Evolutionary conservation across 2,888 invertebrate species (phyloP), one percentile per base, ranked within the genome.

Genomic region (Eretmocerus hayati): DNA sequence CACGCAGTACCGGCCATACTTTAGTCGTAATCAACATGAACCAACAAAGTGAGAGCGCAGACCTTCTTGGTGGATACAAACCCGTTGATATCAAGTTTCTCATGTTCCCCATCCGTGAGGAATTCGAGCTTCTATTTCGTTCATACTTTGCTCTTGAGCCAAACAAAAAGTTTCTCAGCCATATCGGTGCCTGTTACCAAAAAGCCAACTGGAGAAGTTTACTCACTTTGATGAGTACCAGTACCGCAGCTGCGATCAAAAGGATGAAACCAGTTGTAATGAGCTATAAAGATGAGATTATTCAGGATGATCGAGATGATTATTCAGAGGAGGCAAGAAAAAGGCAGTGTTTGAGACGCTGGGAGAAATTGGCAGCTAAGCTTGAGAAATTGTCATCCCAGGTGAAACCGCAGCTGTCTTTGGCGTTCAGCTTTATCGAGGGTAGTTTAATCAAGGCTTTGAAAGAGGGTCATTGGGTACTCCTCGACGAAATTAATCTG

Each of bases 11-110:
- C 0, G 87, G 90, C 0, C 86, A 90, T 58, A 89, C 85, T 64
- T 75, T 99, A 23, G 78, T 88, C 23, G 96, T 97, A 1, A 89
- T 99, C 20, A 99, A 99, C 67, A 90, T 99, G 90, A 99, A 96
- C 66, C 96, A 99, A 65, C 97, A 99, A 66, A 96, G 94, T 38
- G 99, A 99, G 72, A 90, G 90, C 8, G 86, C 92, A 0, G 99
- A 99, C 75, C 78, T 99, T 32, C 77, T 99, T 0, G 99, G 99
- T 48, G 97, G 99, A 54, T 91, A 90, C 66, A 97, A 96, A 71
- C 99, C 99, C 0, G 90, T 96, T 0, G 93, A 96, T 67, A 71
- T 95, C 11, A 87, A 86, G 62, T 84, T 84, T 61, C 77, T 94
- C 0, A 80, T 97, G 21, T 75, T 79, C 41, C 93, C 95, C 0